Evolutionary conservation across 2,113 vertebrate genomes (phyloP).

Genomic region (Pollachius pollachius): DNA sequence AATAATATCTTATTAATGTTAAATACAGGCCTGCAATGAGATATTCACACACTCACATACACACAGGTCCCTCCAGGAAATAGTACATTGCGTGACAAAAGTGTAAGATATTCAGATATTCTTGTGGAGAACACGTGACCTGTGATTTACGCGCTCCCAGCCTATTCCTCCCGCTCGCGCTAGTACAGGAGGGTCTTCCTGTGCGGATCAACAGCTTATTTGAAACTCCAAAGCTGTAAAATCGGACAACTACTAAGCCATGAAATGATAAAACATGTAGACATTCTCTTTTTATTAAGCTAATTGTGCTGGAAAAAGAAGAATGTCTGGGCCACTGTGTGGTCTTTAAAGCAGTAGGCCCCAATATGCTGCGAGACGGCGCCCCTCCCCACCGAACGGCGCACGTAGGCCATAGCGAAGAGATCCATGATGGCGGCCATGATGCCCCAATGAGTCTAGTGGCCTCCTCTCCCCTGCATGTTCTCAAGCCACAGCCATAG

Average conservation of each 20-base stretch:
- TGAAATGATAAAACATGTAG: neutral
- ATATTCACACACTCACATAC: neutral
- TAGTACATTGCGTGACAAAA: conserved; percentile 65
- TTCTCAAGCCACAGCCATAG: neutral
- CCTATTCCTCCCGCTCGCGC: conserved; percentile 35
- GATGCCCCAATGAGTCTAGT: conserved; percentile 35
- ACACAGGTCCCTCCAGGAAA: conserved; percentile 25
- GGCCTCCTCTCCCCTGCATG: neutral
- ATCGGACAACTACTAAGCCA: conserved; percentile 1
- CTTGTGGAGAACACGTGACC: conserved; percentile 66
- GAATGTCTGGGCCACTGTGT: conserved; percentile 10
- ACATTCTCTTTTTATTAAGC: neutral
- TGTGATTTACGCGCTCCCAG: conserved; percentile 53
- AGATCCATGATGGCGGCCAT: conserved; percentile 69
- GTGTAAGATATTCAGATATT: conserved; percentile 69
- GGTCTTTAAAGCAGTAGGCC: conserved; percentile 8
- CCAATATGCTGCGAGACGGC: conserved; percentile 54
- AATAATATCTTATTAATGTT: neutral
- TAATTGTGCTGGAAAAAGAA: conserved; percentile 14
- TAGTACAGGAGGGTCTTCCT: conserved; percentile 37
- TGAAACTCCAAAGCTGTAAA: neutral
- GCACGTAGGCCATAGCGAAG: conserved; percentile 64
- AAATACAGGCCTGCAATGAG: conserved; percentile 16
- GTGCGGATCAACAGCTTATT: conserved; percentile 14
- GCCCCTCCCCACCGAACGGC: conserved; percentile 61